These are phyloP conservation scores for Hypotaenidia philippensis DNA, from an alignment of 2,797 vertebrate genomes.

Conservation along the genomic window DNA sequence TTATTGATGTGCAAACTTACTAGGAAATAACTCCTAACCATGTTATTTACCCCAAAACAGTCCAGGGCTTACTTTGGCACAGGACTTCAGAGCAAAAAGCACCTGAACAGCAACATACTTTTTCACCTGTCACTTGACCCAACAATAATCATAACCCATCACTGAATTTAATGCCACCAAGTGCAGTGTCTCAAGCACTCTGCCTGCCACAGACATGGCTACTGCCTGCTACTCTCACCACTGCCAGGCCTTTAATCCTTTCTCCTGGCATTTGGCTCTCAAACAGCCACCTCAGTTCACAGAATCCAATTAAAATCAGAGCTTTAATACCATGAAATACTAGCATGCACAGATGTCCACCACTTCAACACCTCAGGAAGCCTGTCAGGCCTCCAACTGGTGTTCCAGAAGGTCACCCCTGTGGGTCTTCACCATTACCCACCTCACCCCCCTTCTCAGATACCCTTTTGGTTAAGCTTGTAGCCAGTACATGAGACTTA, in stretches of 20 bases:
- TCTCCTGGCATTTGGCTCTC: not conserved
- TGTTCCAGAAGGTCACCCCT: not conserved
- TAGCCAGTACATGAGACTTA: not conserved
- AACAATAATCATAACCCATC: not conserved
- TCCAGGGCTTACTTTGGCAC: not conserved
- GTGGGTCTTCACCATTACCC: fast-evolving
- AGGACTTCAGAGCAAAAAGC: not conserved
- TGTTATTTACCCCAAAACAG: not conserved
- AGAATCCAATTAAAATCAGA: not conserved
- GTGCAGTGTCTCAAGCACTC: not conserved
- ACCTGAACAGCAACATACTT: not conserved
- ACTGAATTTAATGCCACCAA: not conserved
- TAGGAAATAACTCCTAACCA: not conserved
- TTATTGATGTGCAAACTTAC: not conserved
- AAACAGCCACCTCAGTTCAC: not conserved
- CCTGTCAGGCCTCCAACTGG: not conserved
- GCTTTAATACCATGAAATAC: not conserved
- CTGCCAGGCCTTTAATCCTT: not conserved
- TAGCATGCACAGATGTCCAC: not conserved
- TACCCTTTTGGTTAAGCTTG: too few relatives aligned
- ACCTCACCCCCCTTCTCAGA: not conserved
- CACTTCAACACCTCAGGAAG: not conserved
- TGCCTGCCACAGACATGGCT: not conserved
- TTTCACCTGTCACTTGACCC: not conserved
- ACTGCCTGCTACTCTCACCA: not conserved